phyloP scores from a whole-genome alignment of 2,797 vertebrate genomes.

The Erithacus rubecula region DNA sequence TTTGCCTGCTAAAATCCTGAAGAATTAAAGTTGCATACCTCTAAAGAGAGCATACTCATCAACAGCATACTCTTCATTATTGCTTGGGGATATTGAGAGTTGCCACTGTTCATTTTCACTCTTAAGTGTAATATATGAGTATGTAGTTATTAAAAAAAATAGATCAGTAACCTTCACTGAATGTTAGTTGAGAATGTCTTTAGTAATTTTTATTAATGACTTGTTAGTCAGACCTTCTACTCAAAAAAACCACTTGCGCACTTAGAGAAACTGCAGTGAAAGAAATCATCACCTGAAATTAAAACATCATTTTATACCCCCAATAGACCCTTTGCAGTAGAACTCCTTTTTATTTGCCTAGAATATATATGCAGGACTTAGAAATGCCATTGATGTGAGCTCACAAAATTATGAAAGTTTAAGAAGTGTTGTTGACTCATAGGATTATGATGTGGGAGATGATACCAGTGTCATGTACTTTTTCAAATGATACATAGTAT shows the following conservation, averaged over 20 bases:
- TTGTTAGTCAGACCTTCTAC: not conserved
- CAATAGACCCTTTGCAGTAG: fast-evolving
- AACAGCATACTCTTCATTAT: constrained; percentile 17
- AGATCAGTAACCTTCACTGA: not conserved
- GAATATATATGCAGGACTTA: not conserved
- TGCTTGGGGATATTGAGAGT: not conserved
- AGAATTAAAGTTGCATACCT: constrained; percentile 51
- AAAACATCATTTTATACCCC: not conserved
- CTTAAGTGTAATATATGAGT: not conserved
- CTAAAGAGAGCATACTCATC: constrained; percentile 25
- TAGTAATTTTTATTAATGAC: not conserved
- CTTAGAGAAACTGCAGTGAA: not conserved
- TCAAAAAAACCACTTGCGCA: not conserved
- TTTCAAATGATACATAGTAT: not conserved
- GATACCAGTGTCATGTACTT: not conserved
- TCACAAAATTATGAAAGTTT: not conserved
- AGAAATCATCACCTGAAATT: not conserved
- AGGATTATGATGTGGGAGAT: not conserved
- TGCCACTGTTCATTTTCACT: constrained; percentile 2
- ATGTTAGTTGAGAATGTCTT: not conserved
- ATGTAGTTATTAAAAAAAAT: not conserved
- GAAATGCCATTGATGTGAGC: not conserved
- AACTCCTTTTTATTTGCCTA: not conserved
- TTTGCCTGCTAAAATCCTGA: not conserved
- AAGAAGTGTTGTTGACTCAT: not conserved